These are phyloP conservation scores for Microcebus griseorufus DNA, from an alignment of 2,113 vertebrate genomes.

Conservation along the genomic window DNA sequence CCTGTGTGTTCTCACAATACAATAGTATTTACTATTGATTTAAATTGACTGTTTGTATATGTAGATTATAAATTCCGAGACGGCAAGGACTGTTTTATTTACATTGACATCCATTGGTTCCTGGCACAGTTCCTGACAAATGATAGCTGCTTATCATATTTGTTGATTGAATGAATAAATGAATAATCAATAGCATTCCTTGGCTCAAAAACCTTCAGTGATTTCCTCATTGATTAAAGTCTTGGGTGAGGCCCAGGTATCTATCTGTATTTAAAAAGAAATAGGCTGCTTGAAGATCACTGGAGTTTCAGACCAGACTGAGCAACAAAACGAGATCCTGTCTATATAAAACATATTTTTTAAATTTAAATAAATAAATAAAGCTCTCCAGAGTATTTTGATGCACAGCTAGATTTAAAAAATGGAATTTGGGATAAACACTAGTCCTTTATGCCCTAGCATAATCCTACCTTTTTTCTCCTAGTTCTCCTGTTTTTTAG, in stretches of 20 bases:
- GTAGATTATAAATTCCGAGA: background rate
- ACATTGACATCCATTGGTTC: background rate
- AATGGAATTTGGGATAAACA: background rate
- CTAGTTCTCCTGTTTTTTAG: conserved; percentile 4
- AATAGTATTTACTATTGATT: background rate
- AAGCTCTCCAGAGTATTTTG: background rate
- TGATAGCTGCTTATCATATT: conserved; percentile 14
- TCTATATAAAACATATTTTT: background rate
- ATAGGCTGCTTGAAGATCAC: background rate
- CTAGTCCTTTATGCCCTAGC: background rate
- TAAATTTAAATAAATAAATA: background rate
- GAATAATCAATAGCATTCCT: background rate
- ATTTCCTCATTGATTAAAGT: conserved; percentile 30
- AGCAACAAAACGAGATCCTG: background rate
- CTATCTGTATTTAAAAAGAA: conserved; percentile 35
- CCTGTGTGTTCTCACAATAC: background rate
- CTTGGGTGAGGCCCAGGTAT: background rate
- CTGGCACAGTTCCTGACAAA: background rate
- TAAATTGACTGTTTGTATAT: background rate
- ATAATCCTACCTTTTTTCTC: background rate
- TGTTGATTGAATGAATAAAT: background rate
- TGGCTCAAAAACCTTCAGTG: background rate
- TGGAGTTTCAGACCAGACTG: background rate
- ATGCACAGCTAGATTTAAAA: background rate
- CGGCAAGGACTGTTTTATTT: conserved; percentile 24